phyloP scores from a whole-genome alignment of 2,888 invertebrate species.

The Tanypteryx hageni region DNA sequence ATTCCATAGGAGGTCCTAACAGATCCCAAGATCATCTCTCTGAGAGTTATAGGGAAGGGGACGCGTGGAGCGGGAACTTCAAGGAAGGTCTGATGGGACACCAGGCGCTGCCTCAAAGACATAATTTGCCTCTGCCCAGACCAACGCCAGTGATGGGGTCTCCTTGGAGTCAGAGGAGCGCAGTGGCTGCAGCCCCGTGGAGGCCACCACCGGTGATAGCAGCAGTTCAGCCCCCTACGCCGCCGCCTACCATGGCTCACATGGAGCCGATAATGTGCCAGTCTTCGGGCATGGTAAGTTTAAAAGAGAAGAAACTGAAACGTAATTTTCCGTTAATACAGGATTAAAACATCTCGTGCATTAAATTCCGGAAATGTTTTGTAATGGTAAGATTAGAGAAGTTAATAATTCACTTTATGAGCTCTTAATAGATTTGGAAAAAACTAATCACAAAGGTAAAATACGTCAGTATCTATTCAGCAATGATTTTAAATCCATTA shows the following conservation, averaged over 20 bases:
- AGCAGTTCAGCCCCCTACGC: slow-evolving; percentile 36
- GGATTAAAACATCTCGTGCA: too few species aligned
- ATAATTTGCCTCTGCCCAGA: neutral
- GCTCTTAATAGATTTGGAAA: too few species aligned
- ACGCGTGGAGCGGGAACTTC: slow-evolving; percentile 16
- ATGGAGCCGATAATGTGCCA: slow-evolving; percentile 49
- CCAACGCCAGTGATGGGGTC: slow-evolving; percentile 29
- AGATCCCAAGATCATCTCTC: neutral
- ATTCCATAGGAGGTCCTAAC: neutral
- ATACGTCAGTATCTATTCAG: too few species aligned
- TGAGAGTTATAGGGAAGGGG: neutral
- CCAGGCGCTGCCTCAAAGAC: neutral
- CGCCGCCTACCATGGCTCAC: neutral
- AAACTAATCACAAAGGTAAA: too few species aligned
- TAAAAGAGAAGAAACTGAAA: too few species aligned
- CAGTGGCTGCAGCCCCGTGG: neutral
- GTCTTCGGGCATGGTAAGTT: slow-evolving; percentile 29
- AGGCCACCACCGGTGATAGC: slow-evolving; percentile 28
- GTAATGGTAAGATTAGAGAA: too few species aligned
- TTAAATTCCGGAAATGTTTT: too few species aligned
- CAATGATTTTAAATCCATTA: too few species aligned
- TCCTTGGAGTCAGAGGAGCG: slow-evolving; percentile 40
- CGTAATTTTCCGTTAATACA: too few species aligned
- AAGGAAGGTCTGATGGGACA: slow-evolving; percentile 29
- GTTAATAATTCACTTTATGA: too few species aligned